Conservation (phyloP, 2,888 invertebrate genomes). For the Synanthedon vespiformis region DNA sequence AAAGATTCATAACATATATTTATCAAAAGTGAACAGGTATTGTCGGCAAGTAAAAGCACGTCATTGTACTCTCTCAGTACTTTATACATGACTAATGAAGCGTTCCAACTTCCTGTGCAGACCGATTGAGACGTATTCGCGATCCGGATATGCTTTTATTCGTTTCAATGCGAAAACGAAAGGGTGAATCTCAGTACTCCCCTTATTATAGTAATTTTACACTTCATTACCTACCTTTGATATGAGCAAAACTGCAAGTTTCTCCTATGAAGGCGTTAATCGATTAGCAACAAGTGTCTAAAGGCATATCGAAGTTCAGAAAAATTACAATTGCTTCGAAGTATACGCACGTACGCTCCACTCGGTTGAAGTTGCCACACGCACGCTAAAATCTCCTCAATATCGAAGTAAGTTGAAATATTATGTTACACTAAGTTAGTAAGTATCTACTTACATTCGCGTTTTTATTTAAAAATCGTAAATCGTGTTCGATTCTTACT, state of each 20-base stretch:
- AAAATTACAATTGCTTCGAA: background rate
- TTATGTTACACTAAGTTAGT: background rate
- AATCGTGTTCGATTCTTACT: slow-evolving; percentile 17
- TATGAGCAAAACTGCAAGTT: background rate
- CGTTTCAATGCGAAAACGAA: slow-evolving; percentile 30
- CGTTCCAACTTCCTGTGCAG: slow-evolving; percentile 51
- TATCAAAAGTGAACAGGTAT: slow-evolving; percentile 5
- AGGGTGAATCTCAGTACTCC: slow-evolving; percentile 32
- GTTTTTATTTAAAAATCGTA: slow-evolving; percentile 5
- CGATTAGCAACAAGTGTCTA: background rate
- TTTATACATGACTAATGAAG: slow-evolving; percentile 50
- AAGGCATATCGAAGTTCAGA: background rate
- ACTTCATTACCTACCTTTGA: slow-evolving; percentile 17
- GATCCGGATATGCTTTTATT: slow-evolving; percentile 59
- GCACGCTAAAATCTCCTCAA: background rate
- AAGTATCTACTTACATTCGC: background rate
- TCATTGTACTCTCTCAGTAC: slow-evolving; percentile 28
- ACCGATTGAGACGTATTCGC: slow-evolving; percentile 45
- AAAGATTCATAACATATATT: background rate
- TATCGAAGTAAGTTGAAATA: background rate
- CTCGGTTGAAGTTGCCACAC: background rate
- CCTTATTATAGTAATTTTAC: slow-evolving; percentile 28
- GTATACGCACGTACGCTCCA: background rate
- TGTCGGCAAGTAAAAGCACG: slow-evolving; percentile 42
- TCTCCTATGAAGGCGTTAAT: background rate